These are phyloP conservation scores for Parascotia fuliginaria DNA, from an alignment of 2,888 invertebrate species.

Conservation along the genomic window DNA sequence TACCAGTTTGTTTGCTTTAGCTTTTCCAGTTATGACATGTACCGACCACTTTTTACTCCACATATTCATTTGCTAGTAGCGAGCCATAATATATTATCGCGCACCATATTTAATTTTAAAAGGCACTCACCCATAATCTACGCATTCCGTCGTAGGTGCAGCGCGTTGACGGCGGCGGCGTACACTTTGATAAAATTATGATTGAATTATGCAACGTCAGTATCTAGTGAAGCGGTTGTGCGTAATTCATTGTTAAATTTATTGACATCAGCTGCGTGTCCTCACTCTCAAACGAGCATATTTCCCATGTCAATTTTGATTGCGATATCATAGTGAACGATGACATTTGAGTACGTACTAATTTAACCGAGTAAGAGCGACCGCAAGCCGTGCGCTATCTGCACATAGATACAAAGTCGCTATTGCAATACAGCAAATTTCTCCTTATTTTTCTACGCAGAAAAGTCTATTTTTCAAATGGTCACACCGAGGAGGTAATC, in stretches of 20 bases:
- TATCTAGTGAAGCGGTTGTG: slow-evolving; percentile 59
- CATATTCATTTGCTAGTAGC: slow-evolving; percentile 44
- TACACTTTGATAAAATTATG: slow-evolving; percentile 56
- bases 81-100: slow-evolving; percentile 34
- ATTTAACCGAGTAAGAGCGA: slow-evolving; percentile 70
- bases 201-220: slow-evolving; percentile 76
- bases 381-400: slow-evolving; percentile 64
- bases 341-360: slow-evolving; percentile 79
- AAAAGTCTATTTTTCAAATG: slow-evolving; percentile 69
- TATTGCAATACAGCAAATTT: slow-evolving; percentile 51
- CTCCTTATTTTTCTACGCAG: slow-evolving; percentile 57
- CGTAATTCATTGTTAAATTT: slow-evolving; percentile 80
- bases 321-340: slow-evolving; percentile 81
- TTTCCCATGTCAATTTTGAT: slow-evolving; percentile 84
- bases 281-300: slow-evolving; percentile 79
- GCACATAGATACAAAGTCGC: slow-evolving; percentile 59
- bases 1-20: slow-evolving; percentile 63
- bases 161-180: slow-evolving; percentile 38
- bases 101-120: slow-evolving; percentile 34
- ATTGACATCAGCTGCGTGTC: slow-evolving; percentile 67
- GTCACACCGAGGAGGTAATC: slow-evolving; percentile 61
- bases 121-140: slow-evolving; percentile 30
- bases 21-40: slow-evolving; percentile 67
- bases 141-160: slow-evolving; percentile 29
- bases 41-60: slow-evolving; percentile 54